Conservation (phyloP, 2,888 invertebrate genomes). For the Eugnorisma glareosa region DNA sequence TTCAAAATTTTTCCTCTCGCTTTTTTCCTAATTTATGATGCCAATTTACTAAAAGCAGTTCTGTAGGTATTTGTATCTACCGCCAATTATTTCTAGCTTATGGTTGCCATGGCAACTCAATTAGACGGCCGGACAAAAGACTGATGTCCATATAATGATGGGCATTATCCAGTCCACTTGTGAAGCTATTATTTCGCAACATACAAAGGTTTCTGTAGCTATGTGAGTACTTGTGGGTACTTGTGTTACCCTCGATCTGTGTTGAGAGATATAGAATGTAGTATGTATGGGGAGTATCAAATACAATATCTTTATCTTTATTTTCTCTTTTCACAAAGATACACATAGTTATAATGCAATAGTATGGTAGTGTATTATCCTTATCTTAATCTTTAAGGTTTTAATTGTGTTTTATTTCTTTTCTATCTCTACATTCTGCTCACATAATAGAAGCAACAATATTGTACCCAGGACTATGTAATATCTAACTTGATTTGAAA, state of each 20-base stretch:
- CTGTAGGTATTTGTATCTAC: not conserved
- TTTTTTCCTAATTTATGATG: not conserved
- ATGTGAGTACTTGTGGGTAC: constrained; percentile 50
- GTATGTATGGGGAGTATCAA: constrained; percentile 14
- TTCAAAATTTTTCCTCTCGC: too few relatives aligned
- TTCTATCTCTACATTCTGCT: too few relatives aligned
- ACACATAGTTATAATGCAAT: too few relatives aligned
- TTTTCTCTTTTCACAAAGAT: too few relatives aligned
- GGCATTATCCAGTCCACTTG: constrained; percentile 79
- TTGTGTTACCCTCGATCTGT: constrained; percentile 56
- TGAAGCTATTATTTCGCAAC: constrained; percentile 69
- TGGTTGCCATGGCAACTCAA: constrained; percentile 77
- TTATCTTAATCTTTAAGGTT: too few relatives aligned
- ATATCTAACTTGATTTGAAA: too few relatives aligned
- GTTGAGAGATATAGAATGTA: constrained; percentile 43
- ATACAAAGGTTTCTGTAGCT: constrained; percentile 59
- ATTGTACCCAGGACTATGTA: too few relatives aligned
- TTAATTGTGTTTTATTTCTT: too few relatives aligned
- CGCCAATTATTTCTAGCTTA: constrained; percentile 67
- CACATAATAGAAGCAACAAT: too few relatives aligned
- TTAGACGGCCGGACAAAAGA: constrained; percentile 79
- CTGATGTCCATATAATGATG: constrained; percentile 75
- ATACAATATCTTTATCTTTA: too few relatives aligned
- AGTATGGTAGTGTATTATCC: constrained; percentile 16
- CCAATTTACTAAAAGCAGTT: not conserved